Evolutionary conservation across 2,888 invertebrate species (phyloP).

Genomic region (Orthonychiurus folsomi): DNA sequence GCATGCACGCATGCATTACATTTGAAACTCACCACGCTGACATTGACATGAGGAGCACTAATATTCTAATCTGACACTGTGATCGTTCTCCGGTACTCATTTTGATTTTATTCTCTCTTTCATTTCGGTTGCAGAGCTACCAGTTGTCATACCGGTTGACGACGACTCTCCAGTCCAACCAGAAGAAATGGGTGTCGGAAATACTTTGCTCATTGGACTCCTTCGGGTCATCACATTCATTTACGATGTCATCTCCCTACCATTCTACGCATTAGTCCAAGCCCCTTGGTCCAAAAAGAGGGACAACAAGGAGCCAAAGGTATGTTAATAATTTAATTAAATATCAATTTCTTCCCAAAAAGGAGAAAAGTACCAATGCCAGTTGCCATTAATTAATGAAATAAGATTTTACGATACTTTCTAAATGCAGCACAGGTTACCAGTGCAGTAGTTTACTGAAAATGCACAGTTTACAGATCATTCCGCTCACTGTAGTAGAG

Average conservation of each 20-base stretch:
- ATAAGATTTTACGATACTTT: no score
- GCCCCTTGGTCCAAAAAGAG: constrained; percentile 76
- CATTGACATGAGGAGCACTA: no score
- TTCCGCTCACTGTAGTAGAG: no score
- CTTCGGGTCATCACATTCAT: constrained; percentile 72
- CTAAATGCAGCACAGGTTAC: no score
- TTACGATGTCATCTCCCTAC: constrained; percentile 82
- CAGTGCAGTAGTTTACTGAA: no score
- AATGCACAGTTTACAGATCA: no score
- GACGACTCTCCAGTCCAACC: not conserved
- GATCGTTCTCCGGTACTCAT: no score
- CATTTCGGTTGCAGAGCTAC: not conserved
- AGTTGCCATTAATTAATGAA: no score
- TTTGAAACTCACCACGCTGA: no score
- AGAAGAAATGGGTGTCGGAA: constrained; percentile 26
- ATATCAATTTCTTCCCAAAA: constrained; percentile 5
- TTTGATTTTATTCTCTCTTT: not conserved
- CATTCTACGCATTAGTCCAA: constrained; percentile 77
- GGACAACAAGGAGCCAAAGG: constrained; percentile 67
- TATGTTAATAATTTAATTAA: constrained; percentile 45
- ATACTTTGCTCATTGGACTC: constrained; percentile 22
- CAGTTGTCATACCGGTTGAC: not conserved
- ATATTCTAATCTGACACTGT: no score
- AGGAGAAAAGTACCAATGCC: no score
- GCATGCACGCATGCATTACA: no score